Evolutionary conservation across 2,888 invertebrate genomes (phyloP).

Genomic region (Nudaria mundana): DNA sequence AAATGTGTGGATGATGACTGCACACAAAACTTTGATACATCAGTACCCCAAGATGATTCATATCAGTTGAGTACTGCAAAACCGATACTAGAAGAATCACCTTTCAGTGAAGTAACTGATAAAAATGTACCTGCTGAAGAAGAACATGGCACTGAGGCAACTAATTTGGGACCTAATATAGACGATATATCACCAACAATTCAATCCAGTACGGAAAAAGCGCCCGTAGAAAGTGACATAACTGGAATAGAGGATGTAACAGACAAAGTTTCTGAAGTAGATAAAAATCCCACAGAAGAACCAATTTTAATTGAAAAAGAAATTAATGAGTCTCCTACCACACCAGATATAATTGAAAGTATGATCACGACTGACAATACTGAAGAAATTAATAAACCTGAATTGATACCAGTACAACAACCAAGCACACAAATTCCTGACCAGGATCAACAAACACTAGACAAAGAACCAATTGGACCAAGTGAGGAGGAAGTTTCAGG

Average conservation of each 20-base stretch:
- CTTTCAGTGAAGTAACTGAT: slow-evolving; percentile 11
- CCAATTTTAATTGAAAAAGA: neutral
- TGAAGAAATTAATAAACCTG: neutral
- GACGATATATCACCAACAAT: neutral
- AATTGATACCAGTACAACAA: neutral
- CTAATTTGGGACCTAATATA: neutral
- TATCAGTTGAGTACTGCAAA: slow-evolving; percentile 7
- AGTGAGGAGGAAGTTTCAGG: neutral
- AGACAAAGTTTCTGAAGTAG: neutral
- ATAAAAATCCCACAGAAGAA: slow-evolving; percentile 3
- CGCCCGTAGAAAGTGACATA: neutral
- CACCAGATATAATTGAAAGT: neutral
- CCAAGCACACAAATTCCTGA: neutral
- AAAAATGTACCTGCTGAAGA: neutral
- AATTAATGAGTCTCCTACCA: neutral
- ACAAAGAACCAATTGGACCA: neutral
- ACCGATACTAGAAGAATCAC: slow-evolving; percentile 10
- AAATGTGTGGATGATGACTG: slow-evolving; percentile 46
- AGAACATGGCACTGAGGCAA: neutral
- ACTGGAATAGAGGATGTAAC: neutral
- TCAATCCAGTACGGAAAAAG: neutral
- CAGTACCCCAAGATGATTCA: slow-evolving; percentile 3
- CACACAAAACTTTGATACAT: slow-evolving; percentile 13
- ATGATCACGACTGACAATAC: neutral
- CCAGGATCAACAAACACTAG: neutral